Evolutionary conservation across 2,113 vertebrate species (phyloP).

Genomic region (Barnardius zonarius): DNA sequence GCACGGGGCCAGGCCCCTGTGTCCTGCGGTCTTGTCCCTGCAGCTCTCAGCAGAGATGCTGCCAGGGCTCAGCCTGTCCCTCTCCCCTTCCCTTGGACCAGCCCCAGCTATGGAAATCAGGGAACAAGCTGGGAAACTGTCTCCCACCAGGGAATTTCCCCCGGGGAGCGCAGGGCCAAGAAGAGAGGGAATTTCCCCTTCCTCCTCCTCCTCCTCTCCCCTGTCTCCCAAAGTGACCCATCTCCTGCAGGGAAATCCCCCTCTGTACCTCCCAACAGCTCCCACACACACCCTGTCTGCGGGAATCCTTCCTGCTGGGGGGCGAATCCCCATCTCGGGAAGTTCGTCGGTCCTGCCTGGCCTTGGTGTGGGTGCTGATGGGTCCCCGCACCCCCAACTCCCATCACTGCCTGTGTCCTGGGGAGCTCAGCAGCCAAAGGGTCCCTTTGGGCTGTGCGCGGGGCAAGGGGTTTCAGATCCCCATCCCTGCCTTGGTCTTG

Average conservation of each 20-base stretch:
- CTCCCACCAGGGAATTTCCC: constrained; percentile 44
- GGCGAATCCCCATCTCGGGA: neutral
- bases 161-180: neutral
- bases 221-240: neutral
- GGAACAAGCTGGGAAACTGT: neutral
- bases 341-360: neutral
- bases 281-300: neutral
- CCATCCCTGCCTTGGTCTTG: neutral
- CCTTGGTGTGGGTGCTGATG: accelerated
- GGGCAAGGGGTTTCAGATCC: neutral
- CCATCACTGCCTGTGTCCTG: accelerated
- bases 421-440: accelerated
- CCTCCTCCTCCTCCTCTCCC: neutral
- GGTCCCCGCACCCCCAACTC: neutral
- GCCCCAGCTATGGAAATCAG: neutral
- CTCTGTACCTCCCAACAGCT: neutral
- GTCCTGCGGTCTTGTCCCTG: neutral
- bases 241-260: constrained; percentile 5
- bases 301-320: neutral
- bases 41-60: neutral
- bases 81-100: neutral
- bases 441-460: neutral
- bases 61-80: accelerated
- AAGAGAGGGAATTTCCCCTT: constrained; percentile 15
- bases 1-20: accelerated